phyloP scores from a whole-genome alignment of 2,888 invertebrate genomes.

The Apamea crenata region DNA sequence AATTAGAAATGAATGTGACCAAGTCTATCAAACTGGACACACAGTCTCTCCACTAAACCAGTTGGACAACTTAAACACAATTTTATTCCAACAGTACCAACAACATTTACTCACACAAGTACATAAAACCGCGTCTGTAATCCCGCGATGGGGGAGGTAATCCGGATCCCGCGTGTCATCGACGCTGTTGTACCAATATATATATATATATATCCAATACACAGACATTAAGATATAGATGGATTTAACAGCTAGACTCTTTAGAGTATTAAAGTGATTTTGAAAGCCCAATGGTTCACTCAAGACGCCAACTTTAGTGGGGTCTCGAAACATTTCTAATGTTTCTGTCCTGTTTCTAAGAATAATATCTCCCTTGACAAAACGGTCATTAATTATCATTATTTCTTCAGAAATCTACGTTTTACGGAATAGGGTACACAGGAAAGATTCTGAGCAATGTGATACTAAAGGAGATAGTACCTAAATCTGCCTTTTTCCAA shows the following conservation, averaged over 20 bases:
- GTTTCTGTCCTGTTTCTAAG: background rate
- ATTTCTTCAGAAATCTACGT: background rate
- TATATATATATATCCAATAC: conserved; percentile 40
- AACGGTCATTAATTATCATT: background rate
- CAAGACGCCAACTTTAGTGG: background rate
- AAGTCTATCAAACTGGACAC: background rate
- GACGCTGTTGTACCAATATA: conserved; percentile 40
- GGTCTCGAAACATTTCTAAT: background rate
- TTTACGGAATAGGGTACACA: background rate
- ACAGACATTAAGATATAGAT: conserved; percentile 11
- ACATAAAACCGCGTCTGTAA: conserved; percentile 52
- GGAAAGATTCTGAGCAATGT: background rate
- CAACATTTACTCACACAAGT: conserved; percentile 5
- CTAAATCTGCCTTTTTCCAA: background rate
- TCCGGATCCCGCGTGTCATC: conserved; percentile 66
- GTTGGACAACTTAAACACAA: background rate
- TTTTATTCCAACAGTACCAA: conserved; percentile 11
- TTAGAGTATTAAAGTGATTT: background rate
- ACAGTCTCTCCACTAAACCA: background rate
- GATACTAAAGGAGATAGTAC: background rate
- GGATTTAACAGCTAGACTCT: background rate
- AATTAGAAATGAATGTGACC: background rate
- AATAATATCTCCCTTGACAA: background rate
- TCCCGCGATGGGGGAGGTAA: conserved; percentile 60
- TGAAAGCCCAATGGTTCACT: background rate